These are phyloP conservation scores for Parotocinclus haroldoi DNA, from an alignment of 2,797 vertebrate genomes.

Conservation along the genomic window DNA sequence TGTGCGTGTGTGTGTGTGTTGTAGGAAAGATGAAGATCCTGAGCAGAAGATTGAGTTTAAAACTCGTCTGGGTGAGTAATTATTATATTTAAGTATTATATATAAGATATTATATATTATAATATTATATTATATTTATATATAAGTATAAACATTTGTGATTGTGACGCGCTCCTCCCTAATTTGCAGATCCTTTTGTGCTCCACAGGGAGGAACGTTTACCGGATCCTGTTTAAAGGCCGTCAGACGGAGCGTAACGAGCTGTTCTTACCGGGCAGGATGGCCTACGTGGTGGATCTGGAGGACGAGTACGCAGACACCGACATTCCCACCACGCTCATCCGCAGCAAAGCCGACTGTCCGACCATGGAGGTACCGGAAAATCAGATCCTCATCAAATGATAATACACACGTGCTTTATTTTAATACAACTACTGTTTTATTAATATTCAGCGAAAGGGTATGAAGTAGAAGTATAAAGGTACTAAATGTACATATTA, in stretches of 20 bases:
- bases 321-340: slow-evolving; percentile 93
- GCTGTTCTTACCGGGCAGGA: slow-evolving; percentile 90
- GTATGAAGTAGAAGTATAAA: too few species aligned
- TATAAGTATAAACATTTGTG: too few species aligned
- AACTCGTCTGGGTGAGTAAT: slow-evolving; percentile 86
- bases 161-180: too few species aligned
- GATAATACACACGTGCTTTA: too few species aligned
- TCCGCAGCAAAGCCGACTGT: slow-evolving; percentile 96
- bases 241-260: slow-evolving; percentile 87
- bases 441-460: too few species aligned
- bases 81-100: too few species aligned
- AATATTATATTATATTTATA: too few species aligned
- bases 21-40: slow-evolving; percentile 92
- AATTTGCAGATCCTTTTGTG: background rate
- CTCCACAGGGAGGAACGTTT: slow-evolving; percentile 83
- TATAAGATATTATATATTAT: too few species aligned
- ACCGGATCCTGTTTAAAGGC: slow-evolving; percentile 86
- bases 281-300: slow-evolving; percentile 96
- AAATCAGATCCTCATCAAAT: background rate
- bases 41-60: slow-evolving; percentile 98
- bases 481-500: too few species aligned
- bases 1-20: too few species aligned
- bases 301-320: slow-evolving; percentile 96
- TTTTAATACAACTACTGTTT: too few species aligned
- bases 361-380: slow-evolving; percentile 90